These are phyloP conservation scores for Strigops habroptila DNA, from an alignment of 2,113 vertebrate genomes.

Conservation along the genomic window DNA sequence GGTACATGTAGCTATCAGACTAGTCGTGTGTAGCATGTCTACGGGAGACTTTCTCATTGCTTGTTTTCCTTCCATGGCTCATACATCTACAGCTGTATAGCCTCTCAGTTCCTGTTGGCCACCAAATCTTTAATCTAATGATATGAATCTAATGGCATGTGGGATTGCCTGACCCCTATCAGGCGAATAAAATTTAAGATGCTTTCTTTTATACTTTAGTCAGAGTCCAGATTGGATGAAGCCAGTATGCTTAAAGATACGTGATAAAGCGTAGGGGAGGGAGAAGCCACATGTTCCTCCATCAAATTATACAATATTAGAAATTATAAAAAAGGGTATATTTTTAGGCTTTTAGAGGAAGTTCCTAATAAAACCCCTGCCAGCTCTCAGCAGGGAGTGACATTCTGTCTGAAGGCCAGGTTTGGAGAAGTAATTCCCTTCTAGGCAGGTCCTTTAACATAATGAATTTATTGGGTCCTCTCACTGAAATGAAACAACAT, in stretches of 20 bases:
- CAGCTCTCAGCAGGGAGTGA: not conserved
- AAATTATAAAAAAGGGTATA: not conserved
- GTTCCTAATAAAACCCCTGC: not conserved
- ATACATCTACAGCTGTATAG: not conserved
- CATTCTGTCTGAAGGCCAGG: not conserved
- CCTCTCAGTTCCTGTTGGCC: not conserved
- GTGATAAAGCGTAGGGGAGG: rapidly evolving
- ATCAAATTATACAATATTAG: not conserved
- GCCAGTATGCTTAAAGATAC: not conserved
- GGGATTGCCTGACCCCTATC: not conserved
- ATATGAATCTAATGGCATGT: not conserved
- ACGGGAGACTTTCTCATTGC: not conserved
- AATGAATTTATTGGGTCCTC: not conserved
- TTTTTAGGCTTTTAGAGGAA: not conserved
- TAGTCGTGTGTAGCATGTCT: not conserved
- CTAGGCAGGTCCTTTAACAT: not conserved
- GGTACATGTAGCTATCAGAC: not conserved
- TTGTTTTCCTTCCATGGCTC: not conserved
- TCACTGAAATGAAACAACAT: not conserved
- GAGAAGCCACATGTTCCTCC: not conserved
- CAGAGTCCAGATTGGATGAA: not conserved
- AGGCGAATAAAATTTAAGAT: not conserved
- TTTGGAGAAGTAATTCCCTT: not conserved
- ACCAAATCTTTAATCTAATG: not conserved
- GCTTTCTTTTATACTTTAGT: not conserved